Conservation (phyloP, 2,113 vertebrate species). For the Loxodonta africana region DNA sequence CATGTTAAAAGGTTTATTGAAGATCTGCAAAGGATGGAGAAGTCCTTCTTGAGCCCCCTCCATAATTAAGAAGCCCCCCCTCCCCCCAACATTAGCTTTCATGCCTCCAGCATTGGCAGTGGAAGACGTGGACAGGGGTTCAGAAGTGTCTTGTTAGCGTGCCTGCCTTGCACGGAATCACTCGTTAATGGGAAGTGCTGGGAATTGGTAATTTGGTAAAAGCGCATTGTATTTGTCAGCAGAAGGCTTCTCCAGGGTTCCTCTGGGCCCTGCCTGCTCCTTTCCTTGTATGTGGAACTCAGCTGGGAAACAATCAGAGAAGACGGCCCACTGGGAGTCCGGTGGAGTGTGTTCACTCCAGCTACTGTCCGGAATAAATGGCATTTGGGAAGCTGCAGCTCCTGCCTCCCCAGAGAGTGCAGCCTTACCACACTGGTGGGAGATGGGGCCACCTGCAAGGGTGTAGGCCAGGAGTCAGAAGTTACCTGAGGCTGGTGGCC, state of each 20-base stretch:
- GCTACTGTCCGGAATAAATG: not conserved
- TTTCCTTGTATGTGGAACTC: not conserved
- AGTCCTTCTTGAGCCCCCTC: not conserved
- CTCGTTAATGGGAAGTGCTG: slow-evolving; percentile 35
- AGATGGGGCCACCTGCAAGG: not conserved
- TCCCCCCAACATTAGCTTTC: accelerated
- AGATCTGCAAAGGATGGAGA: slow-evolving; percentile 62
- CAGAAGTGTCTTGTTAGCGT: slow-evolving; percentile 38
- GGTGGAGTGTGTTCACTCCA: not conserved
- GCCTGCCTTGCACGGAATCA: slow-evolving; percentile 6
- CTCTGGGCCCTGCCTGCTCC: not conserved
- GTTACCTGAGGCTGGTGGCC: not conserved
- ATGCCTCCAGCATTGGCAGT: slow-evolving; percentile 35
- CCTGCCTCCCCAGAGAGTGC: accelerated
- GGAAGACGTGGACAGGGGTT: not conserved
- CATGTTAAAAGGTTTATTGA: slow-evolving; percentile 81
- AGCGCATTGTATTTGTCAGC: slow-evolving; percentile 31
- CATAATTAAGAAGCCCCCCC: accelerated
- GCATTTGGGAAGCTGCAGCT: not conserved
- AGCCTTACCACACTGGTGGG: accelerated
- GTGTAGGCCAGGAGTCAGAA: not conserved
- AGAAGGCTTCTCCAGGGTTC: not conserved
- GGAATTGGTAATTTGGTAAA: slow-evolving; percentile 52
- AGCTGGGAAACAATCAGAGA: not conserved
- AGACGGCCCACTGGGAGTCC: not conserved